phyloP scores from a whole-genome alignment of 2,113 vertebrate genomes.

The Nerophis ophidion region DNA sequence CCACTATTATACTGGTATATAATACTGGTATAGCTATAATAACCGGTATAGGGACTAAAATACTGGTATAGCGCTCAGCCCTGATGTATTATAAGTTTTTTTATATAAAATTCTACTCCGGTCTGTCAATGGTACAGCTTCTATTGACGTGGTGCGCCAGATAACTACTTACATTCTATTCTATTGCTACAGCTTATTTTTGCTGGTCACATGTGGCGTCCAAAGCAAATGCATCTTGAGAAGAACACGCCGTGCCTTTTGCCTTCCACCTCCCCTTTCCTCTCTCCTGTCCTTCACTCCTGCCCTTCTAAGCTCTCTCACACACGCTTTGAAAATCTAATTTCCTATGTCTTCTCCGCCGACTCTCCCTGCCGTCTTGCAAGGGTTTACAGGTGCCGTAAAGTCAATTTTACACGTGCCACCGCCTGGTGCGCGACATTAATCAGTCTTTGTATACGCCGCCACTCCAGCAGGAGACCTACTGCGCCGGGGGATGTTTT shows the following conservation, averaged over 20 bases:
- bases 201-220: slow-evolving; percentile 22
- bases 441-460: slow-evolving; percentile 25
- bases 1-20: too few relatives aligned
- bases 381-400: slow-evolving; percentile 48
- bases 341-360: slow-evolving; percentile 38
- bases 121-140: neutral
- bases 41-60: too few relatives aligned
- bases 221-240: slow-evolving; percentile 35
- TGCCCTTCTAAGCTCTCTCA: neutral
- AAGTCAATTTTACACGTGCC: slow-evolving; percentile 36
- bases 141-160: slow-evolving; percentile 12
- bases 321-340: slow-evolving; percentile 20
- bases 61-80: too few relatives aligned
- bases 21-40: too few relatives aligned
- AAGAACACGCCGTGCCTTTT: slow-evolving; percentile 13
- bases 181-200: slow-evolving; percentile 18
- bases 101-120: too few relatives aligned
- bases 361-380: slow-evolving; percentile 24
- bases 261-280: neutral
- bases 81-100: too few relatives aligned
- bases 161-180: too few relatives aligned
- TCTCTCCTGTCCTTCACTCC: slow-evolving; percentile 9
- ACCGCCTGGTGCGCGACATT: slow-evolving; percentile 34
- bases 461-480: slow-evolving; percentile 8
- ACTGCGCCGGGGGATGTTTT: slow-evolving; percentile 1